These are phyloP conservation scores for Bursaphelenchus okinawaensis DNA, from an alignment of 2,888 invertebrate species.

Conservation along the genomic window DNA sequence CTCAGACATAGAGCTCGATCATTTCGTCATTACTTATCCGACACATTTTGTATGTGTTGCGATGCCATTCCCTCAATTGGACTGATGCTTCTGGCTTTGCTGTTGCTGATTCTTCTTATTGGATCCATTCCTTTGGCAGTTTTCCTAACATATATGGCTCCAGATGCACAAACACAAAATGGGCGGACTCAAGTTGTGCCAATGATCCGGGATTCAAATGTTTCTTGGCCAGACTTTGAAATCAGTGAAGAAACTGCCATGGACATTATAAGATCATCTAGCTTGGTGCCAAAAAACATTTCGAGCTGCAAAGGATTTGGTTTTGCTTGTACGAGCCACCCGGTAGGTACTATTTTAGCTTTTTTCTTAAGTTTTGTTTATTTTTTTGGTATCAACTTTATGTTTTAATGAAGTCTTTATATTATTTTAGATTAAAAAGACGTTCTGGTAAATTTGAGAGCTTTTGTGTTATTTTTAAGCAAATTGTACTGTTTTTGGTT, in stretches of 20 bases:
- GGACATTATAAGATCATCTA: background rate
- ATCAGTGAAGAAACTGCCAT: background rate
- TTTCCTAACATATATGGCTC: constrained; percentile 16
- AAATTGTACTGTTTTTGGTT: too few relatives aligned
- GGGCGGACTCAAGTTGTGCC: background rate
- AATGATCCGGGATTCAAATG: background rate
- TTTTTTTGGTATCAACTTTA: background rate
- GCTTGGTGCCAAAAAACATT: constrained; percentile 40
- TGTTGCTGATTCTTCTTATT: constrained; percentile 28
- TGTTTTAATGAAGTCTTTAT: background rate
- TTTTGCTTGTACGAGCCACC: constrained; percentile 40
- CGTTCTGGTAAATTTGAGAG: too few relatives aligned
- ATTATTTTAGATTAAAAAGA: too few relatives aligned
- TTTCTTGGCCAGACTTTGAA: background rate
- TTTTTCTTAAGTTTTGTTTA: background rate
- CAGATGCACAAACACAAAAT: background rate
- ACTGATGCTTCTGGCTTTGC: constrained; percentile 26
- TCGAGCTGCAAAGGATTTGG: constrained; percentile 44
- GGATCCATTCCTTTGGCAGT: constrained; percentile 29
- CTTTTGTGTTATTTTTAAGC: too few relatives aligned
- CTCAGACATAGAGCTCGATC: too few relatives aligned
- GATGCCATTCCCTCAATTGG: constrained; percentile 30
- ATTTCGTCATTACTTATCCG: constrained; percentile 16
- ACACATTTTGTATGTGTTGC: constrained; percentile 20
- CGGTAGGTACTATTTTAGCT: constrained; percentile 23